A percentile compares a stretch with the other conserved stretches of the same genome.
phyloP scores from a whole-genome alignment of 2,113 vertebrate genomes.

The Dromiciops gliroides region DNA sequence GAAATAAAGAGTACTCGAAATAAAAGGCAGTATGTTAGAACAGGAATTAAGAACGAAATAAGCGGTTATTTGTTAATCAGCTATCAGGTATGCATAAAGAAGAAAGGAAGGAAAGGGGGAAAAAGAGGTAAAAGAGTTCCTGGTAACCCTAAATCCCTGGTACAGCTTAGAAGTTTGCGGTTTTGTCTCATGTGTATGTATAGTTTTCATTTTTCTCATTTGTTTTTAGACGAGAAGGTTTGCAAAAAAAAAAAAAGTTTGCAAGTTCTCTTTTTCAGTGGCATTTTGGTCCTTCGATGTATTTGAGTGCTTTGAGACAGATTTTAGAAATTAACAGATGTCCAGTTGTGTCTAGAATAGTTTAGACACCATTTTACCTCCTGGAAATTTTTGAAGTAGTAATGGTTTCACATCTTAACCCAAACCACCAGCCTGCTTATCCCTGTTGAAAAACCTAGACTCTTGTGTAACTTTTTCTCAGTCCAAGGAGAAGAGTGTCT shows the following conservation, averaged over 20 bases:
- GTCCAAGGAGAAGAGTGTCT: neutral
- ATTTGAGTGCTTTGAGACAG: conserved; percentile 1
- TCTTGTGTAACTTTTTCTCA: neutral
- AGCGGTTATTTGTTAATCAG: neutral
- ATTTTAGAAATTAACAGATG: neutral
- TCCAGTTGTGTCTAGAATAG: neutral
- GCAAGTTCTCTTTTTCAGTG: neutral
- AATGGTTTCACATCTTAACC: neutral
- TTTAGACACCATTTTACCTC: neutral
- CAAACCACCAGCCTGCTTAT: neutral
- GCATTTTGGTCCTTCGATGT: neutral
- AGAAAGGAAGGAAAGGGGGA: neutral
- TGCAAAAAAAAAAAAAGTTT: neutral
- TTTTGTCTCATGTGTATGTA: neutral
- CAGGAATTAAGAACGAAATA: neutral
- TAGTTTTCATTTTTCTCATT: neutral
- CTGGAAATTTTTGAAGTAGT: neutral
- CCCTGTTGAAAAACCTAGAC: neutral
- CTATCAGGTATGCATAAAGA: neutral
- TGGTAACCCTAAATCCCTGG: neutral
- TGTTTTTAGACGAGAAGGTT: neutral
- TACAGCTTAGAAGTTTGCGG: neutral
- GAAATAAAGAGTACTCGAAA: neutral
- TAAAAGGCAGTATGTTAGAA: conserved; percentile 25
- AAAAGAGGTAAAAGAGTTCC: neutral